A percentile compares a stretch with the other conserved stretches of the same genome.
phyloP scores from a whole-genome alignment of 2,888 invertebrate genomes.

The Hanleya hanleyi region DNA sequence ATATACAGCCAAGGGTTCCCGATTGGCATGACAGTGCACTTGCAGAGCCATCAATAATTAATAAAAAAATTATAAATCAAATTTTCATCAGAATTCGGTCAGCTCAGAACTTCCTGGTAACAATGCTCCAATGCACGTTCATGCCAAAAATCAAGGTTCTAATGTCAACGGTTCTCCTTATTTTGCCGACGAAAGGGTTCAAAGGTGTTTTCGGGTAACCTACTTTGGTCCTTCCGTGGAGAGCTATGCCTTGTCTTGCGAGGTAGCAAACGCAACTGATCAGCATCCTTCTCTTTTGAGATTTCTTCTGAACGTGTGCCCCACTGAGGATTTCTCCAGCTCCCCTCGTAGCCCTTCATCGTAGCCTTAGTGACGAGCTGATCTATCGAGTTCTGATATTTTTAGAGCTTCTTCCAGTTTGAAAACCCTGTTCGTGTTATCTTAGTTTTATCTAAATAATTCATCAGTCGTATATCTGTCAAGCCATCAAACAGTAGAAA shows the following conservation, averaged over 20 bases:
- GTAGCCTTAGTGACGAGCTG: slow-evolving; percentile 10
- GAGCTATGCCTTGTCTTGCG: slow-evolving; percentile 32
- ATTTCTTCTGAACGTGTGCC: slow-evolving; percentile 24
- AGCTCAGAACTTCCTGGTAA: no score
- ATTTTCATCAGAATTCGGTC: slow-evolving; percentile 38
- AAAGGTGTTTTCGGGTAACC: not conserved
- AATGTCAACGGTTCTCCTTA: no score
- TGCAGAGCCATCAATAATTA: no score
- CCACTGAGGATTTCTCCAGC: slow-evolving; percentile 4
- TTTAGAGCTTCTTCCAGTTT: slow-evolving; percentile 41
- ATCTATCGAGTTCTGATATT: slow-evolving; percentile 30
- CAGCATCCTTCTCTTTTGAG: slow-evolving; percentile 26
- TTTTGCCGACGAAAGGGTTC: no score
- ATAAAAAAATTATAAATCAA: no score
- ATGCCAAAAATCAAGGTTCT: no score
- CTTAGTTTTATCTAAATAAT: slow-evolving; percentile 27
- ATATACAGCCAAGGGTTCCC: slow-evolving; percentile 23
- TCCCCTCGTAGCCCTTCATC: not conserved
- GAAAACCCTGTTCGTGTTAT: slow-evolving; percentile 31
- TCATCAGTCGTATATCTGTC: slow-evolving; percentile 14
- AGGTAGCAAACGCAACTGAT: slow-evolving; percentile 33
- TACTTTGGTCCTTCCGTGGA: slow-evolving; percentile 37
- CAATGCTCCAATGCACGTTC: no score
- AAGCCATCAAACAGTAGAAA: not conserved
- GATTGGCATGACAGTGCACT: no score